Evolutionary conservation across 2,113 vertebrate species (phyloP), one percentile per base, ranked within the genome.

Genomic region (Apodemus speciosus): DNA sequence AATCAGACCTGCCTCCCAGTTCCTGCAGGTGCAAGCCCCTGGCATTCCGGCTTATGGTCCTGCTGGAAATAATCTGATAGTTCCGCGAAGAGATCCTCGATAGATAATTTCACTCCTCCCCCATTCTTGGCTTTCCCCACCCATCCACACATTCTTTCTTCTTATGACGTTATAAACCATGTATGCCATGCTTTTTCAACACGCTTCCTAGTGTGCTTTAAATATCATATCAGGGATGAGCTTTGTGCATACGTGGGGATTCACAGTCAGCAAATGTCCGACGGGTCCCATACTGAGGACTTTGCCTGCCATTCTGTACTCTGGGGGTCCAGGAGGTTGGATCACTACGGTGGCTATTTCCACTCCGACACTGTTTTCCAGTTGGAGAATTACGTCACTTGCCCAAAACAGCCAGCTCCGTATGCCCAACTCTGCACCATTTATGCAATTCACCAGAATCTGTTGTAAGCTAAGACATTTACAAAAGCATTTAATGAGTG

Each of bases 21-120:
- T 94, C 93, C 87, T 96, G 97, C 93, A 51, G 5, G 86, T 97
- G 93, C 79, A 56, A 87, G 53, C 38, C 76, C 53, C 16, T 95
- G 96, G 88, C 56, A 46, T 60, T 89, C 32, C 79, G 72, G 60
- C 25, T 90, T 51, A 40, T 71, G 80, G 43, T 53, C 86, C 83
- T 92, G 27, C 53, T 94, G 95, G 83, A 75, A 90, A 77, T 86
- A 62, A 85, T 23, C 51, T 0, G 23, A 81, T 62, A 21, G 38
- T 49, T n/a, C 77, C 72, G 21, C 35, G 81, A 69, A 94, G 56
- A 53, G 75, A 92, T 51, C 32, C 43, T 38, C 88, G n/a, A 60
- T 46, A 40, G n/a, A 60, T 46, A 40, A 69, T 60, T 91, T 10
- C 35, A 49, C 43, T 30, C 69, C 81, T 69, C 35, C 68, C 35